Percentiles rank a stretch among this genome's conserved stretches.
Evolutionary conservation across 2,797 vertebrate genomes (phyloP).

Genomic region (Gymnothorax reevesii): DNA sequence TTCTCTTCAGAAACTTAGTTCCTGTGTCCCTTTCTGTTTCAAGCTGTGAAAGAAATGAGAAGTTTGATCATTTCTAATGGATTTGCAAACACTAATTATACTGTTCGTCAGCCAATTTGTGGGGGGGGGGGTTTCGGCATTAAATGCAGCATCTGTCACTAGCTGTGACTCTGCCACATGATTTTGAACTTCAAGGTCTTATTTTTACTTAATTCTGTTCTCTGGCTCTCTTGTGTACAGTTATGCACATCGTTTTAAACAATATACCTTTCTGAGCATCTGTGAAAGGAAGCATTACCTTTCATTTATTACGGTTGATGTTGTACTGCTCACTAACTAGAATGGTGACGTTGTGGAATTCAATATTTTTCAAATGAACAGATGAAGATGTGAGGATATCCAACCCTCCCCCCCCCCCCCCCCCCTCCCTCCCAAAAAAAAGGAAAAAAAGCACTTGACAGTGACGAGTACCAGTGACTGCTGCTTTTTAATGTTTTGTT

Average conservation of each 20-base stretch:
- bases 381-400: background rate
- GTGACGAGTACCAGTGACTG: background rate
- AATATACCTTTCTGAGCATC: background rate
- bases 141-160: conserved; percentile 21
- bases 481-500: background rate
- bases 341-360: conserved; percentile 3
- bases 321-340: background rate
- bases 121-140: background rate
- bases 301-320: background rate
- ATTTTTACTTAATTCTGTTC: background rate
- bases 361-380: background rate
- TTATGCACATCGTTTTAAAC: background rate
- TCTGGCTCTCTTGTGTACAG: background rate
- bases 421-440: too few relatives aligned
- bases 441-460: background rate
- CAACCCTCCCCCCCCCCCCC: background rate
- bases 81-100: background rate
- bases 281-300: background rate
- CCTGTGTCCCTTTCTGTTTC: background rate
- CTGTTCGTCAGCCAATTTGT: background rate
- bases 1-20: too few relatives aligned
- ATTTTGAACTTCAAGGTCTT: background rate
- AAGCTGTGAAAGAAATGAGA: conserved; percentile 9
- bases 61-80: background rate
- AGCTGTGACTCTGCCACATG: background rate